phyloP scores from a whole-genome alignment of 2,888 invertebrate genomes.

The Lycaena phlaeas region DNA sequence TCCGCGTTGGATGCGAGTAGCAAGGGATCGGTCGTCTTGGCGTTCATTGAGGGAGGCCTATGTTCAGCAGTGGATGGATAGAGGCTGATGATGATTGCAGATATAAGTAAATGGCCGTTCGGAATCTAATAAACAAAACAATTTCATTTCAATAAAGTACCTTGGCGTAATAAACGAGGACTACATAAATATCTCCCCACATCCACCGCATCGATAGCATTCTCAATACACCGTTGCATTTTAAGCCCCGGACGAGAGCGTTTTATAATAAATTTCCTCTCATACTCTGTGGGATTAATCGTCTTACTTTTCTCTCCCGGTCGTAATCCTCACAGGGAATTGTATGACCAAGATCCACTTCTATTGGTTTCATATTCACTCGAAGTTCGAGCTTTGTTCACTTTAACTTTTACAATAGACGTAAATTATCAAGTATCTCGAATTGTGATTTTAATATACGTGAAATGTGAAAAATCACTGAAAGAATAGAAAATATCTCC shows the following conservation, averaged over 20 bases:
- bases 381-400: constrained; percentile 14
- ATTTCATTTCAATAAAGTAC: constrained; percentile 24
- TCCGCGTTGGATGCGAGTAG: too few relatives aligned
- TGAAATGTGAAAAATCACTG: too few relatives aligned
- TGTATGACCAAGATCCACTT: constrained; percentile 54
- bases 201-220: constrained; percentile 33
- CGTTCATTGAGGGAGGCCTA: too few relatives aligned
- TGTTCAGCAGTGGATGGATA: too few relatives aligned
- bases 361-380: constrained; percentile 29
- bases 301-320: constrained; percentile 66
- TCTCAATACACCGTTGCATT: constrained; percentile 34
- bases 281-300: constrained; percentile 65
- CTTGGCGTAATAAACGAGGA: constrained; percentile 23
- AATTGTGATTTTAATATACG: too few relatives aligned
- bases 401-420: not conserved
- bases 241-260: constrained; percentile 49
- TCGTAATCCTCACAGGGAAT: constrained; percentile 63
- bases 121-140: constrained; percentile 25
- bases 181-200: constrained; percentile 27
- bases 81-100: too few relatives aligned
- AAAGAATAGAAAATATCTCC: too few relatives aligned
- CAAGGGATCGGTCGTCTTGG: too few relatives aligned
- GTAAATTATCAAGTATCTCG: not conserved
- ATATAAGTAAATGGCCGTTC: not conserved
- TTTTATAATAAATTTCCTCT: constrained; percentile 67